These are phyloP conservation scores for Hipposideros larvatus DNA, from an alignment of 2,797 vertebrate species.

Conservation along the genomic window DNA sequence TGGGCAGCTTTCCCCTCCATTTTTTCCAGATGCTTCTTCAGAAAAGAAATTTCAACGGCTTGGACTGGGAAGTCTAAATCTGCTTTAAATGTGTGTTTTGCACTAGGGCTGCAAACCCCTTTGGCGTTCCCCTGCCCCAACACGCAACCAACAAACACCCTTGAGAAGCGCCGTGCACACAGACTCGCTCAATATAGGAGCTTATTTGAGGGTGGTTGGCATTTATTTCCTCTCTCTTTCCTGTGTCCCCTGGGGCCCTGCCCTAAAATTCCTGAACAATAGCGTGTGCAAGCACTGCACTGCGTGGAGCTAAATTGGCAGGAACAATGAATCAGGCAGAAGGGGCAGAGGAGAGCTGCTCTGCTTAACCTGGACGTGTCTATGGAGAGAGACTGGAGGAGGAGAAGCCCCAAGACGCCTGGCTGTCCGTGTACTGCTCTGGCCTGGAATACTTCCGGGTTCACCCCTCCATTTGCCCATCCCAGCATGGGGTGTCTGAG, in stretches of 20 bases:
- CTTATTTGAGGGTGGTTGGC: not conserved
- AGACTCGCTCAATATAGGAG: not conserved
- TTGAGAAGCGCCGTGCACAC: not conserved
- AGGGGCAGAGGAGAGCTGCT: constrained; percentile 46
- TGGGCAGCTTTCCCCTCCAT: constrained; percentile 75
- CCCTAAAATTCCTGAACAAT: constrained; percentile 71
- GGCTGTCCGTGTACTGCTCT: not conserved
- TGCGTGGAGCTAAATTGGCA: not conserved
- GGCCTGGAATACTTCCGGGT: not conserved
- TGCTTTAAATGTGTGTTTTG: constrained; percentile 69
- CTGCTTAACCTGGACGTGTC: not conserved
- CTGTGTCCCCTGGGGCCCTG: constrained; percentile 24
- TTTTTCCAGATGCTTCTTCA: constrained; percentile 83
- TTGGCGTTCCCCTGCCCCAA: not conserved
- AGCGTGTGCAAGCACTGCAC: not conserved
- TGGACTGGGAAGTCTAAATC: constrained; percentile 66
- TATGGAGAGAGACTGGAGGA: not conserved
- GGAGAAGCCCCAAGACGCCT: not conserved
- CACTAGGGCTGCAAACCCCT: constrained; percentile 7
- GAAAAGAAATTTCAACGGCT: constrained; percentile 68
- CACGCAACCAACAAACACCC: not conserved
- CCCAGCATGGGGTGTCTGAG: not conserved
- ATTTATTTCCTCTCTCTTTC: constrained; percentile 47
- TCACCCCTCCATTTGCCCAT: not conserved
- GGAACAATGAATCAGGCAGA: constrained; percentile 51